These are phyloP conservation scores for Silvanus unidentatus DNA, from an alignment of 2,888 invertebrate species.

Conservation along the genomic window DNA sequence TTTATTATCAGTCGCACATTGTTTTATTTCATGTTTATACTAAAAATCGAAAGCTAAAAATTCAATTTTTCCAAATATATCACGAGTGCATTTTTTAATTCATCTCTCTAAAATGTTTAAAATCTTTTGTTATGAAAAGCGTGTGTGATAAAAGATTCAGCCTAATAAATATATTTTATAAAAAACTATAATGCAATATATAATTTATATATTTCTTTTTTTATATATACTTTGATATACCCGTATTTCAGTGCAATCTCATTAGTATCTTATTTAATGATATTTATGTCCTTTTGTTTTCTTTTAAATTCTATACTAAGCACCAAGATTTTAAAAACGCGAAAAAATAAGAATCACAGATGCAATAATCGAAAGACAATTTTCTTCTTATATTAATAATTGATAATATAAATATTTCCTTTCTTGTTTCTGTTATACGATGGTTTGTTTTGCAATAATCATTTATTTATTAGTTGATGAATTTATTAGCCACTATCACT, in stretches of 20 bases:
- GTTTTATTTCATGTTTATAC: too few species aligned
- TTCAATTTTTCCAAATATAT: too few species aligned
- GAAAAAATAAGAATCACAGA: conserved; percentile 3
- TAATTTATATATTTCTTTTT: background rate
- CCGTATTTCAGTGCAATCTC: conserved; percentile 5
- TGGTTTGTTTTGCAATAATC: too few species aligned
- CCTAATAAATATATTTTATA: background rate
- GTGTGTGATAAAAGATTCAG: too few species aligned
- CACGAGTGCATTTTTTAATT: too few species aligned
- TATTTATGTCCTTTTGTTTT: background rate
- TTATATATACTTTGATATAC: conserved; percentile 1
- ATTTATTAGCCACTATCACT: background rate
- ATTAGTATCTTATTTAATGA: background rate
- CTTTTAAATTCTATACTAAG: conserved; percentile 1
- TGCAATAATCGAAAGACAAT: conserved; percentile 5
- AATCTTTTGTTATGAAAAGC: too few species aligned
- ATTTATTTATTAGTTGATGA: too few species aligned
- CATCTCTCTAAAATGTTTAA: too few species aligned
- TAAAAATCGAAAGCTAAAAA: too few species aligned
- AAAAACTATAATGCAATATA: conserved; percentile 3
- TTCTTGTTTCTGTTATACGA: background rate
- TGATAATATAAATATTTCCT: background rate
- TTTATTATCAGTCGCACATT: background rate
- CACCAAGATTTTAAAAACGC: conserved; percentile 1
- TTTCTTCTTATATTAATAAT: conserved; percentile 1